Evolutionary conservation across 1,140 invertebrate genomes (phyloP).

Genomic region (Wiebesia pumilae): DNA sequence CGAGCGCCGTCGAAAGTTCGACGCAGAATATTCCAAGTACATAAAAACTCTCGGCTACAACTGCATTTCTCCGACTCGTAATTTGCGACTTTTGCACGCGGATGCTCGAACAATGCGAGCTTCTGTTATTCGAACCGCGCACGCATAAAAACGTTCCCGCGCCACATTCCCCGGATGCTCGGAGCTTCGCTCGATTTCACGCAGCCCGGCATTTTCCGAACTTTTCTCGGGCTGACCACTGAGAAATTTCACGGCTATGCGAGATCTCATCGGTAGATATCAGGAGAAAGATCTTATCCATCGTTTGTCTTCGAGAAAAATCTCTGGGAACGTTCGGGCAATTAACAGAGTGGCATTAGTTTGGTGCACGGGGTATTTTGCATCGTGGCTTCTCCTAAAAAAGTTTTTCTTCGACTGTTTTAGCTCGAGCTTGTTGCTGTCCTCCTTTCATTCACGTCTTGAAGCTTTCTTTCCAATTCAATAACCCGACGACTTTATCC

Average conservation of each 20-base stretch:
- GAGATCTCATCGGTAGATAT: neutral
- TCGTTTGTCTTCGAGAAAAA: neutral
- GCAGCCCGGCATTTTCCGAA: slow-evolving; percentile 19
- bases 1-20: neutral
- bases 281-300: slow-evolving; percentile 10
- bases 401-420: too few relatives aligned
- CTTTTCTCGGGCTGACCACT: neutral
- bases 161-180: slow-evolving; percentile 22
- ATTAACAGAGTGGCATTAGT: neutral
- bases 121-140: neutral
- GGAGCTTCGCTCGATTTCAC: neutral
- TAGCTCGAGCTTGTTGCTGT: too few relatives aligned
- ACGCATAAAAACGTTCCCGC: neutral
- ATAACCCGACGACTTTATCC: too few relatives aligned
- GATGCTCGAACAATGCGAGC: slow-evolving; percentile 23
- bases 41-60: neutral
- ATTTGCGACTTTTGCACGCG: slow-evolving; percentile 29
- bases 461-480: too few relatives aligned
- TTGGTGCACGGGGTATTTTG: neutral
- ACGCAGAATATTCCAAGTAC: neutral
- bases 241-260: neutral
- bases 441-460: too few relatives aligned
- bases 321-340: neutral
- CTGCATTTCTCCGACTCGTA: slow-evolving; percentile 14
- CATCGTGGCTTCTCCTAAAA: neutral